Base-by-base conservation (phyloP, 2,113 vertebrate genomes). In the Plotosus lineatus region DNA sequence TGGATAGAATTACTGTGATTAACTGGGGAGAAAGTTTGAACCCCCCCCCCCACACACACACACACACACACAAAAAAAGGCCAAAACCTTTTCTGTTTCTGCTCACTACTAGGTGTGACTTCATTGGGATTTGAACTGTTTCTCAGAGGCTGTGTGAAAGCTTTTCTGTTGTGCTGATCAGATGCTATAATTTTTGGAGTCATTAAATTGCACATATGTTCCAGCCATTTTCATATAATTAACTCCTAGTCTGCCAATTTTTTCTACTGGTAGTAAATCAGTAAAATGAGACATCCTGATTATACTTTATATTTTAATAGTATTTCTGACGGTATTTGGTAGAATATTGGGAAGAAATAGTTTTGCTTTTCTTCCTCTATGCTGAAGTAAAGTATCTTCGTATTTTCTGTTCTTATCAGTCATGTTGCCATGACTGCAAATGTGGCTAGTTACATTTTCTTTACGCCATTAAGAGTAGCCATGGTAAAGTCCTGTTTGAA, bases 361-460 rank as follows among this genome's bases (percentile, higher is more conserved):
- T 21, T 72, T 71, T 6, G 31, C 44, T 72, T 21, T 72, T 50
- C 28, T 19, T 72, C 33, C 28, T 8, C 44, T 9, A 8, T 48
- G 68, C 44, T 28, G 6, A 71, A 31, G 28, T 15, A 72, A 72
- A 72, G 31, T 19, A 28, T 72, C 28, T 50, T 28, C 28, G 9
- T 36, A 33, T 28, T 71, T 48, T 68, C 40, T 26, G 40, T 73
- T 36, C 69, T 73, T 73, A 73, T 73, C 69, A 73, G 46, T 51
- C 9, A 2, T 23, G 46, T 73, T 73, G 69, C 69, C 26, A 51
- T 73, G 69, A 33, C 69, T 51, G 48, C 69, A 73, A 46, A 73
- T 73, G 50, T 73, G 69, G 26, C 69, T 51, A 51, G 28, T 51
- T 51, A 46, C 15, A 73, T 73, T 73, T 73, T 44, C 46, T 72